Evolutionary conservation across 2,797 vertebrate genomes (phyloP).

Genomic region (Allobates femoralis): DNA sequence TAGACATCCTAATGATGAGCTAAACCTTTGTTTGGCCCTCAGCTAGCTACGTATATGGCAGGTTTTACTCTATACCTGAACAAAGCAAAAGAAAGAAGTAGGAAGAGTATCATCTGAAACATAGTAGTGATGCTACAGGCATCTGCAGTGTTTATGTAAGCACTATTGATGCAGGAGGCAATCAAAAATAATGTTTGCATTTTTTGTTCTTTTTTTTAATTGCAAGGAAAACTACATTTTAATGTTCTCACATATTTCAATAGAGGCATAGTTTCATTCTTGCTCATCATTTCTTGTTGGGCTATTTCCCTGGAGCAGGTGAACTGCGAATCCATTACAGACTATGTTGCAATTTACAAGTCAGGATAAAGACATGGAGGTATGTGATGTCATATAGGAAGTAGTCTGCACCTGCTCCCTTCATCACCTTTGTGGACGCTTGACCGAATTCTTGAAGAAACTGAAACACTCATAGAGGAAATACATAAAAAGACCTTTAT

Average conservation of each 20-base stretch:
- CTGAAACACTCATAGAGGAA: slow-evolving; percentile 53
- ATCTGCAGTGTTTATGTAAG: not conserved
- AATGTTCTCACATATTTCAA: not conserved
- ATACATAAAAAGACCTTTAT: slow-evolving; percentile 58
- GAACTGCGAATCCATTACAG: not conserved
- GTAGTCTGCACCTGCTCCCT: slow-evolving; percentile 49
- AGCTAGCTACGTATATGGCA: too few species aligned
- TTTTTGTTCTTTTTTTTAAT: not conserved
- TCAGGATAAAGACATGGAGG: slow-evolving; percentile 3
- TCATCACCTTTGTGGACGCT: slow-evolving; percentile 54
- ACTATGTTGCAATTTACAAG: slow-evolving; percentile 7
- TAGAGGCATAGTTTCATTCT: not conserved
- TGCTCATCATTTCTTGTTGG: not conserved
- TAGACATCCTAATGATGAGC: too few species aligned
- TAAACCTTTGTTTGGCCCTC: too few species aligned
- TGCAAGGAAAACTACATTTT: not conserved
- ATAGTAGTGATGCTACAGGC: not conserved
- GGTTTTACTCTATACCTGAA: too few species aligned
- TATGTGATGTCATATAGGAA: slow-evolving; percentile 42
- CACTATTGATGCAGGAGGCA: not conserved
- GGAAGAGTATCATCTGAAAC: not conserved
- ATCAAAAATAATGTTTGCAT: not conserved
- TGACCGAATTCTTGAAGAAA: slow-evolving; percentile 59
- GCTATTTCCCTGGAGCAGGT: not conserved
- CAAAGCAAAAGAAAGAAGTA: not conserved